Conservation (phyloP, 2,888 invertebrate genomes). For the Hylaea fasciaria region DNA sequence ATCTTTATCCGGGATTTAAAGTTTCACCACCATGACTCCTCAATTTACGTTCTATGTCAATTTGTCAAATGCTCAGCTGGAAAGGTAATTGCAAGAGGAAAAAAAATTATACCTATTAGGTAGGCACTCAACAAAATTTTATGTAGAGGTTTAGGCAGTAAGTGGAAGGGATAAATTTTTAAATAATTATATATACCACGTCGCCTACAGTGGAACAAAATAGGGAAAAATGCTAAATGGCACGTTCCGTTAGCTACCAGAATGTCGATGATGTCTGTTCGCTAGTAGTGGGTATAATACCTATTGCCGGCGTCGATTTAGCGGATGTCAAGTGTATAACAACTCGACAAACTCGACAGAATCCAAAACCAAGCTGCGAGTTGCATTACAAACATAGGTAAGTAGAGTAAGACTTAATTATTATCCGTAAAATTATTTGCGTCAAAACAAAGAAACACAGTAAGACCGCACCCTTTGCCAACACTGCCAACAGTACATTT, state of each 20-base stretch:
- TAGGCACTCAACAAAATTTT: background rate
- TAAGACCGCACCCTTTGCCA: slow-evolving; percentile 24
- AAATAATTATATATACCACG: background rate
- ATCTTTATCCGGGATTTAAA: background rate
- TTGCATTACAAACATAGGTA: slow-evolving; percentile 11
- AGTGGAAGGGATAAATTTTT: background rate
- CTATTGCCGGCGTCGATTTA: slow-evolving; percentile 18
- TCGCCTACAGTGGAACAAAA: background rate
- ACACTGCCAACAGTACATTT: slow-evolving; percentile 17
- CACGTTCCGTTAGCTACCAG: slow-evolving; percentile 15
- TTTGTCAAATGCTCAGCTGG: no score
- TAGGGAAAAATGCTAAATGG: slow-evolving; percentile 3
- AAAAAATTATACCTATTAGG: no score
- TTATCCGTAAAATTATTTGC: no score
- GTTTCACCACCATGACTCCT: no score
- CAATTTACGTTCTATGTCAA: no score
- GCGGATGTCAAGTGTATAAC: slow-evolving; percentile 31
- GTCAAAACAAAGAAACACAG: slow-evolving; percentile 15
- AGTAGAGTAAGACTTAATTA: background rate
- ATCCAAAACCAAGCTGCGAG: slow-evolving; percentile 15
- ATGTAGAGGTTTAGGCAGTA: background rate
- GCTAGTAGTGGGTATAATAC: background rate
- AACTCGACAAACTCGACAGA: slow-evolving; percentile 9
- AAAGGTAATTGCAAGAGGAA: background rate
- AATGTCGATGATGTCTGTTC: slow-evolving; percentile 20